phyloP scores from a whole-genome alignment of 2,797 vertebrate species.

The Melanotaenia trifasciata region DNA sequence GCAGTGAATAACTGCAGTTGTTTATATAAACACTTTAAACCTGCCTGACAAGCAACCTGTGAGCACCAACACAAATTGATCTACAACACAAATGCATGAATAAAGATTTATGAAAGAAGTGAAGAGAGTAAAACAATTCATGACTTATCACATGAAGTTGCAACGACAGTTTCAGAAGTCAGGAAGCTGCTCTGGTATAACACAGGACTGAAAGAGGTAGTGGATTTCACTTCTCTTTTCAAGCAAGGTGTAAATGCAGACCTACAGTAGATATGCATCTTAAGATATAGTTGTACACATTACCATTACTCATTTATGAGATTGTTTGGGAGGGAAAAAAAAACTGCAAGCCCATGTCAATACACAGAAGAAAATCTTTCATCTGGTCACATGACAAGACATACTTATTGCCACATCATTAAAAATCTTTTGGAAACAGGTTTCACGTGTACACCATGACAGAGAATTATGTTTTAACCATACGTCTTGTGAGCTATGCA shows the following conservation, averaged over 20 bases:
- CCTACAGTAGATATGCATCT: conserved; percentile 50
- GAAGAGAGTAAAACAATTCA: conserved; percentile 39
- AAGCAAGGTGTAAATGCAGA: conserved; percentile 47
- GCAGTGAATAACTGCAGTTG: background rate
- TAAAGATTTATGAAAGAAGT: conserved; percentile 55
- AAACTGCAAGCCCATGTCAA: conserved; percentile 10
- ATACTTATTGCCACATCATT: conserved; percentile 18
- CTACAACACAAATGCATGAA: conserved; percentile 43
- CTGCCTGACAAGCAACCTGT: background rate
- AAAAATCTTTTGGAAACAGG: conserved; percentile 3
- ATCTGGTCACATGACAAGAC: conserved; percentile 30
- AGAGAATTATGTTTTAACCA: conserved; percentile 12
- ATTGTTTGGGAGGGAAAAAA: conserved; percentile 11
- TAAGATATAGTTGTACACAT: conserved; percentile 33
- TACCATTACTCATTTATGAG: conserved; percentile 15
- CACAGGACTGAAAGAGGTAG: conserved; percentile 60
- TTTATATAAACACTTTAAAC: background rate
- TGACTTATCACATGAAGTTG: conserved; percentile 42
- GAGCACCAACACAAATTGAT: conserved; percentile 3
- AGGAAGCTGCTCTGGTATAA: conserved; percentile 37
- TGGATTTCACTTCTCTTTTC: conserved; percentile 55
- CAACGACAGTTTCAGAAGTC: conserved; percentile 54
- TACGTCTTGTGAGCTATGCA: conserved; percentile 23
- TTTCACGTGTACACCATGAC: conserved; percentile 12
- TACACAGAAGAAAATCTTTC: conserved; percentile 20